Conservation (phyloP, 2,113 vertebrate species). For the Neodon shergylaensis region DNA sequence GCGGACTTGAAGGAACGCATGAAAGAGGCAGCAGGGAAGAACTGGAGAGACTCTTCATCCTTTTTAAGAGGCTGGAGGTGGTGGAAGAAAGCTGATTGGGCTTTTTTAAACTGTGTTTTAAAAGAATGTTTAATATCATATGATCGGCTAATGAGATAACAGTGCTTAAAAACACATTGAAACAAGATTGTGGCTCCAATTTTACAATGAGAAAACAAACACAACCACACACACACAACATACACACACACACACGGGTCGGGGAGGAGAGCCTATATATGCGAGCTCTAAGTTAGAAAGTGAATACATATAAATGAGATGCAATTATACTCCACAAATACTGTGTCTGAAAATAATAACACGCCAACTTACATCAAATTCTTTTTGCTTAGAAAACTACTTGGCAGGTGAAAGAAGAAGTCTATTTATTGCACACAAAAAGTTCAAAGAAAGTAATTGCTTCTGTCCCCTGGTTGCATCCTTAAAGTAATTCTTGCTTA, state of each 20-base stretch:
- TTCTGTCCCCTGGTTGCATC: neutral
- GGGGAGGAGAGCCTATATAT: neutral
- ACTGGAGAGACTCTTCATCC: neutral
- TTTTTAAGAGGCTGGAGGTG: neutral
- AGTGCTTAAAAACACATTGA: conserved; percentile 31
- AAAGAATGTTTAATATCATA: conserved; percentile 37
- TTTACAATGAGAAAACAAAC: neutral
- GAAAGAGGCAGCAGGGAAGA: neutral
- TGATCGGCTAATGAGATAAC: neutral
- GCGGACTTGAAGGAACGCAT: neutral
- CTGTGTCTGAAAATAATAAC: neutral
- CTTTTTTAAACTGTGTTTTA: conserved; percentile 14
- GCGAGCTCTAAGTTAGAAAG: conserved; percentile 11
- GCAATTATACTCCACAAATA: conserved; percentile 39
- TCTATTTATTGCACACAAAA: neutral
- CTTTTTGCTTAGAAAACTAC: conserved; percentile 35
- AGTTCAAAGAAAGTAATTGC: neutral
- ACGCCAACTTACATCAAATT: conserved; percentile 4
- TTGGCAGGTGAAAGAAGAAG: conserved; percentile 1
- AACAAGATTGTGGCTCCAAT: neutral
- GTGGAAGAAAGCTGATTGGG: neutral
- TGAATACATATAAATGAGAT: conserved; percentile 19
- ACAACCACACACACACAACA: neutral
- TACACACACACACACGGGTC: neutral
- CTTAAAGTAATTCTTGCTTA: conserved; percentile 39